Evolutionary conservation across 2,888 invertebrate species (phyloP), one percentile per base, ranked within the genome.

Genomic region (Lysandra coridon): DNA sequence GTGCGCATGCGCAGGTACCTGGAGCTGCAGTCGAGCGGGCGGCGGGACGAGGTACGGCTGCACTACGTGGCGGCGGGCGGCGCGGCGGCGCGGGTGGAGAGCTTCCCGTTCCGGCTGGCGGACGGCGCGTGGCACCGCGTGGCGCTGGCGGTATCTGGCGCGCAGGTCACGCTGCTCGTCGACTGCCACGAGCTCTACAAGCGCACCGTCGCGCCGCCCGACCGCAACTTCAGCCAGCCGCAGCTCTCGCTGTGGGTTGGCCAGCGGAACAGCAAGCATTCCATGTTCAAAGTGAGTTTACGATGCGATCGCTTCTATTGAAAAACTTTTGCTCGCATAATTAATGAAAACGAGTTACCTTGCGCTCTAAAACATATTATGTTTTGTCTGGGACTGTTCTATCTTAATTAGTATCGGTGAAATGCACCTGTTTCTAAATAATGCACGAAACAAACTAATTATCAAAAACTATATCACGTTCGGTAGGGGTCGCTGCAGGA

Each of bases 11-110:
- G 86, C 95, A 97, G 98, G 95, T 98, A 97, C 95, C 95, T 98
- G 95, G 98, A 98, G 95, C 95, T 98, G 93, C 98, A 98, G 95
- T 98, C 98, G 89, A 98, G 97, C 93, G 98, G 98, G 84, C 96
- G 98, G 83, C 96, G 97, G 87, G 97, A 98, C 92, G 98, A 98
- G 93, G 96, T 98, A 88, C 96, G 98, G 84, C 95, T 98, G 89
- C 97, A 97, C 93, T 98, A 98, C 92, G 96, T 96, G 90, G 96
- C 96, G 85, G 95, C 95, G 83, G 96, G 96, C 83, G 95, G 95
- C 81, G 95, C 95, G 80, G 87, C 89, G 83, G 95, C 97, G 85
- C 96, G 97, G 89, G 97, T 97, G 86, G 98, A 98, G 95, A 97
- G 97, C 88, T 98, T 98, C 95, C 97, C 97, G 85, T 97, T 97